These are phyloP conservation scores for Drosophila subsilvestris DNA, from an alignment of 2,888 invertebrate genomes.

Conservation along the genomic window DNA sequence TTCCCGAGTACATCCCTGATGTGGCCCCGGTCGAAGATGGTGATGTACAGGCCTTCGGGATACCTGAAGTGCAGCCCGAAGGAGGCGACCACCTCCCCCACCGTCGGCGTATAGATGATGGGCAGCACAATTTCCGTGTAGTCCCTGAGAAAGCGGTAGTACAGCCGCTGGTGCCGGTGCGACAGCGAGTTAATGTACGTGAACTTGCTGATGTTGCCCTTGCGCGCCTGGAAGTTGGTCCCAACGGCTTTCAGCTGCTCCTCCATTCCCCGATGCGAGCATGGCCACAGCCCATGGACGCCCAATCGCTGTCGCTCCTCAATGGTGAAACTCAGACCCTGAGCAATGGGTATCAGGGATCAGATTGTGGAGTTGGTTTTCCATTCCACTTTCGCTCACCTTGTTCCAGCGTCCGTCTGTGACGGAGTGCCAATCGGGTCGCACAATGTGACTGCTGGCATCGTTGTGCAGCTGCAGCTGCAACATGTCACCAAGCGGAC, in stretches of 20 bases:
- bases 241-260: slow-evolving; percentile 93
- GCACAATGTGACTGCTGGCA: not conserved
- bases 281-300: slow-evolving; percentile 96
- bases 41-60: slow-evolving; percentile 92
- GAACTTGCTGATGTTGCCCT: slow-evolving; percentile 94
- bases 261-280: slow-evolving; percentile 92
- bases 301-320: slow-evolving; percentile 96
- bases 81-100: slow-evolving; percentile 97
- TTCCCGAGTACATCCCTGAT: slow-evolving; percentile 37
- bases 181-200: slow-evolving; percentile 91
- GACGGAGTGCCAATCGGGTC: slow-evolving; percentile 8
- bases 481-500: not conserved
- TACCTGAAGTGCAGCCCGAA: slow-evolving; percentile 94
- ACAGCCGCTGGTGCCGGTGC: slow-evolving; percentile 97
- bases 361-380: too few species aligned
- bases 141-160: slow-evolving; percentile 93
- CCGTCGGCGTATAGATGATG: slow-evolving; percentile 97
- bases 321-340: slow-evolving; percentile 84
- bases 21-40: slow-evolving; percentile 44
- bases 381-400: not conserved
- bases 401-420: slow-evolving; percentile 9
- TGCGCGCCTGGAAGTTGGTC: slow-evolving; percentile 90
- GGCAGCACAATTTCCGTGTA: slow-evolving; percentile 96
- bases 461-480: not conserved
- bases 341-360: not conserved